phyloP scores from a whole-genome alignment of 2,888 invertebrate species.

The Lasiommata megera region DNA sequence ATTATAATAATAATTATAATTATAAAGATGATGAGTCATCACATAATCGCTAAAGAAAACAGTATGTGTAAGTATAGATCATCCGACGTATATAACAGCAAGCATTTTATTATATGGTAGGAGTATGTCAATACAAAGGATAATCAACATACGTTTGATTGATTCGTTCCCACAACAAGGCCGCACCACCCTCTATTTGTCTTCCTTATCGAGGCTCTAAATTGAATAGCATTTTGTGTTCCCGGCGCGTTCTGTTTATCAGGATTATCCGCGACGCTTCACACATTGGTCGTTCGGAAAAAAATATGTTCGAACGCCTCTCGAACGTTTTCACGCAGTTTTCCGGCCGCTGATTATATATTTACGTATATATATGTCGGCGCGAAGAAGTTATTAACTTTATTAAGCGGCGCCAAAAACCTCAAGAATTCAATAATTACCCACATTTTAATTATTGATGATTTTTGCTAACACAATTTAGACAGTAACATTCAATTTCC shows the following conservation, averaged over 20 bases:
- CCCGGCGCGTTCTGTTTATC: slow-evolving; percentile 23
- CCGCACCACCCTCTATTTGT: slow-evolving; percentile 9
- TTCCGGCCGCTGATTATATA: not conserved
- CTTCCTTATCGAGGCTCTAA: slow-evolving; percentile 21
- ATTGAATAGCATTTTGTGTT: slow-evolving; percentile 30
- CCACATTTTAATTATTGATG: no score
- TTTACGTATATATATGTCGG: no score
- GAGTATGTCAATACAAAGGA: slow-evolving; percentile 5
- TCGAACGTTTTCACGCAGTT: not conserved
- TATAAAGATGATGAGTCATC: no score
- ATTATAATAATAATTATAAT: no score
- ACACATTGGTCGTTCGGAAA: slow-evolving; percentile 20
- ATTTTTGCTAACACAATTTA: no score
- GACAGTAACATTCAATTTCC: no score
- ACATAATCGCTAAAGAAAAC: no score
- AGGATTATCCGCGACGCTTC: slow-evolving; percentile 26
- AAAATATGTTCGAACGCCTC: slow-evolving; percentile 6
- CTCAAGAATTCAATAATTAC: no score
- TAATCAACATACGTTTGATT: slow-evolving; percentile 11
- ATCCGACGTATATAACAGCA: no score
- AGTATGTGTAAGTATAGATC: no score
- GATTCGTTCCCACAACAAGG: not conserved
- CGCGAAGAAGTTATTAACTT: no score
- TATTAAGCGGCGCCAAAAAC: no score
- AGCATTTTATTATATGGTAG: not conserved